Base-by-base conservation (phyloP, 2,888 invertebrate species). In the Pristionchus maxplancki region DNA sequence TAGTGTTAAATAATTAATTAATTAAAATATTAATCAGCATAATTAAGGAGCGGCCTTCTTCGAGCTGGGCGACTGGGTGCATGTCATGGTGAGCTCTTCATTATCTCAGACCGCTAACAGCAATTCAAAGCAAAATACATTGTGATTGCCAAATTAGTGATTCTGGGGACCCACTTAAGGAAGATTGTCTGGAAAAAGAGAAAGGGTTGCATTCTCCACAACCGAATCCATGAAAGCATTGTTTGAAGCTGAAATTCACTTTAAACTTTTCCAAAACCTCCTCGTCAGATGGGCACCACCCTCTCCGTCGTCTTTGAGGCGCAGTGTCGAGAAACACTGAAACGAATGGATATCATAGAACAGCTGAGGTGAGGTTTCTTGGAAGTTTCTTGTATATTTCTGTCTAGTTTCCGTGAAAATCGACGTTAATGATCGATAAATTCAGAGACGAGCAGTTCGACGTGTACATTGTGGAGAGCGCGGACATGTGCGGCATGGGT, bases 401-500 rank as follows among this genome's bases (percentile, higher is more conserved):
- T n/a, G n/a, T n/a, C n/a, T n/a, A n/a, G n/a, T n/a, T n/a, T n/a
- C n/a, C n/a, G n/a, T n/a, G n/a, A n/a, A n/a, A n/a, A n/a, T n/a
- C n/a, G n/a, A n/a, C n/a, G n/a, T n/a, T n/a, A n/a, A 44, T 31
- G 2, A 37, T 78, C 9, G 81, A 81, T n/a, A n/a, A 88, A 2
- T 62, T 90, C 24, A 88, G 83, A 81, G n/a, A 58, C 20, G 67
- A 62, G 44, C 37, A 89, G n/a, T 90, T 90, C 64, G 90, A 90
- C 67, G 89, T 89, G 3, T 89, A 88, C 8, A 88, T 90, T 24
- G 87, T 89, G 2, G 90, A 90, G 82, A 90, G 88, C 20, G 89
- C 89, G 31, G 90, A 90, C 64, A 89, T 90, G 40, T 90, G 90
- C 53, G 90, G 90, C 40, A 64, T 90, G 9, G 89, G 90, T 89